Conservation (phyloP, 2,113 vertebrate genomes). For the Pantherophis guttatus region DNA sequence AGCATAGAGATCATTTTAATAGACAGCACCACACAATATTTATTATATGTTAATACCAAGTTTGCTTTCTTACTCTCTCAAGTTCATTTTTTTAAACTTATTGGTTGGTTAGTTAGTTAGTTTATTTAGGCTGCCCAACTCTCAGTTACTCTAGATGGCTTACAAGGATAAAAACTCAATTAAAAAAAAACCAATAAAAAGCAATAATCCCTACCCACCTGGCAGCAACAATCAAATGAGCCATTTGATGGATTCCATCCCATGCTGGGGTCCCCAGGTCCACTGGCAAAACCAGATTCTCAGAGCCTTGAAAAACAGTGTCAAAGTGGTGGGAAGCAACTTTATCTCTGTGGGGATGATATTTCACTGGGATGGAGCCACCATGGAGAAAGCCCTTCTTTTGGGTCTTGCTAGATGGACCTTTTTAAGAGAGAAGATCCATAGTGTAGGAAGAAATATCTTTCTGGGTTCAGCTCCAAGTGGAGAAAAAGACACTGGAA, state of each 20-base stretch:
- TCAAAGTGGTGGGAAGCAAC: not conserved
- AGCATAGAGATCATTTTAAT: not conserved
- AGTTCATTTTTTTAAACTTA: not conserved
- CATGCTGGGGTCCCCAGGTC: not conserved
- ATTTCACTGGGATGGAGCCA: not conserved
- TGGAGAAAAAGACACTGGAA: too few species aligned
- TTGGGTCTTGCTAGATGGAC: not conserved
- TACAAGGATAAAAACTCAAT: not conserved
- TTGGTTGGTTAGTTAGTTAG: too few species aligned
- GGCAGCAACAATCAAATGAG: not conserved
- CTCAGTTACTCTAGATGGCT: not conserved
- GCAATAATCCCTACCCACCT: not conserved
- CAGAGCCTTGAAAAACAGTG: not conserved
- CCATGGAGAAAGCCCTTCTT: not conserved
- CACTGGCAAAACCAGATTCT: not conserved
- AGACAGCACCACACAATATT: not conserved
- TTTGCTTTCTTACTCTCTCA: not conserved
- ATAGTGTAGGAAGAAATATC: not conserved
- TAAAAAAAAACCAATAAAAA: not conserved
- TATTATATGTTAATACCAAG: not conserved
- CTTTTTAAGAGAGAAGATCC: not conserved
- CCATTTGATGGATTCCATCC: not conserved
- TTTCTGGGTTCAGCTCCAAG: too few species aligned
- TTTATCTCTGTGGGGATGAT: not conserved
- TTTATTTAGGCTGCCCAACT: not conserved